phyloP scores from a whole-genome alignment of 2,888 invertebrate genomes.

The Eucriotettix oculatus region DNA sequence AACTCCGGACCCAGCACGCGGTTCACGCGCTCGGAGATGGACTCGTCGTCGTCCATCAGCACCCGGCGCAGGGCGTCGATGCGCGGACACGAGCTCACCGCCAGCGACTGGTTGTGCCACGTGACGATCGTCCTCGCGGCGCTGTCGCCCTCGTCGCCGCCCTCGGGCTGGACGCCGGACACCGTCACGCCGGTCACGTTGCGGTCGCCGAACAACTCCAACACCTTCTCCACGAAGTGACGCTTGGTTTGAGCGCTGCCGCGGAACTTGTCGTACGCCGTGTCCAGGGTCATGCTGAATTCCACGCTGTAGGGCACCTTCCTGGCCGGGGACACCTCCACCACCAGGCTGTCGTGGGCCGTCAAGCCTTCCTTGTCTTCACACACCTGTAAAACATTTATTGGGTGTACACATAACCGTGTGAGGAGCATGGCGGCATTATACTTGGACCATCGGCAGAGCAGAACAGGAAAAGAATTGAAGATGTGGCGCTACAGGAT shows the following conservation, averaged over 20 bases:
- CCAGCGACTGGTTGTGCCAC: slow-evolving; percentile 60
- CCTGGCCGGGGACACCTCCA: slow-evolving; percentile 50
- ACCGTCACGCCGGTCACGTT: slow-evolving; percentile 58
- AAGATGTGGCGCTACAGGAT: too few species aligned
- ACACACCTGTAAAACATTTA: slow-evolving; percentile 34
- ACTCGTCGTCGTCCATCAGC: slow-evolving; percentile 49
- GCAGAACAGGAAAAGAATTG: not conserved
- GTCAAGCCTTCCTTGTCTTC: slow-evolving; percentile 56
- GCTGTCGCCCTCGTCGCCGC: slow-evolving; percentile 51
- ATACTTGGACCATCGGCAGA: too few species aligned
- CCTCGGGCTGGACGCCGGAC: slow-evolving; percentile 40
- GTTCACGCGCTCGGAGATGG: slow-evolving; percentile 39
- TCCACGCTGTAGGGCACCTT: slow-evolving; percentile 53
- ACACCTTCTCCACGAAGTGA: slow-evolving; percentile 65
- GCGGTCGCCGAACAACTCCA: slow-evolving; percentile 57
- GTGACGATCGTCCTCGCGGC: slow-evolving; percentile 26
- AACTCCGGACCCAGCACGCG: slow-evolving; percentile 54
- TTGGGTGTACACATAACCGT: too few species aligned
- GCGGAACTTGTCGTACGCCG: slow-evolving; percentile 47
- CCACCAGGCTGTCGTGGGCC: slow-evolving; percentile 63
- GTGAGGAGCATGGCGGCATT: too few species aligned
- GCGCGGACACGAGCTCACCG: slow-evolving; percentile 57
- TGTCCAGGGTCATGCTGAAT: slow-evolving; percentile 63
- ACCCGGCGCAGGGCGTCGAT: slow-evolving; percentile 54
- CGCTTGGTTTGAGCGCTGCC: slow-evolving; percentile 56